Base-by-base conservation (phyloP, 1,140 invertebrate species). In the Lysiphlebus fabarum region DNA sequence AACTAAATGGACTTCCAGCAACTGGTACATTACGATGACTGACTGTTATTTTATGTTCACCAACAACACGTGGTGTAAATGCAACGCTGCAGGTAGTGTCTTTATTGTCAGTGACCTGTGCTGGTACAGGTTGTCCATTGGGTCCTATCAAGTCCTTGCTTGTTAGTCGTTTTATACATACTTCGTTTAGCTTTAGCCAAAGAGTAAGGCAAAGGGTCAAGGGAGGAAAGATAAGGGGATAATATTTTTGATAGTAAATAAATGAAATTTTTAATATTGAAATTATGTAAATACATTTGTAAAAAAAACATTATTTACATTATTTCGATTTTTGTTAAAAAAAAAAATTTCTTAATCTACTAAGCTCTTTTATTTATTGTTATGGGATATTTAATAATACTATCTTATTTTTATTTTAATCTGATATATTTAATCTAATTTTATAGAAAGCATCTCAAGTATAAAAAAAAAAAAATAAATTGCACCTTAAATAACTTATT, bases 41-140 rank as follows among this genome's bases (percentile, higher is more conserved):
- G 41, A 96, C 90, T 68, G 89, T 86, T 60, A 96, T 91, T 62
- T 90, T 86, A 75, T 98, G 93, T 75, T 98, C 95, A 42, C 94
- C 94, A 53, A 92, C 91, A 33, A 89, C 82, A 64, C 88, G 82
- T 6, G 93, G 92, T 53, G 89, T 90, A 75, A 94, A 95, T 73
- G 94, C 91, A 7, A 93, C 91, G 62, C 86, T 86, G 79, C 92
- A 94, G 53, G 87, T 86, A 3, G 85, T 87, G 40, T 87, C 83
- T 67, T 91, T 90, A 65, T 89, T 90, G 69, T 83, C 82, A 70
- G 87, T 85, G 50, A 95, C 90, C 77, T 92, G 90, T 61, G 92
- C 91, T 59, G 91, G 90, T 65, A 94, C 89, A 64, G 90, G 86
- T 79, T 90, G 87, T 74, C 90, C 91, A 70, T 89, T 90, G 70